Conservation (phyloP, 2,888 invertebrate genomes). For the Aromia moschata region DNA sequence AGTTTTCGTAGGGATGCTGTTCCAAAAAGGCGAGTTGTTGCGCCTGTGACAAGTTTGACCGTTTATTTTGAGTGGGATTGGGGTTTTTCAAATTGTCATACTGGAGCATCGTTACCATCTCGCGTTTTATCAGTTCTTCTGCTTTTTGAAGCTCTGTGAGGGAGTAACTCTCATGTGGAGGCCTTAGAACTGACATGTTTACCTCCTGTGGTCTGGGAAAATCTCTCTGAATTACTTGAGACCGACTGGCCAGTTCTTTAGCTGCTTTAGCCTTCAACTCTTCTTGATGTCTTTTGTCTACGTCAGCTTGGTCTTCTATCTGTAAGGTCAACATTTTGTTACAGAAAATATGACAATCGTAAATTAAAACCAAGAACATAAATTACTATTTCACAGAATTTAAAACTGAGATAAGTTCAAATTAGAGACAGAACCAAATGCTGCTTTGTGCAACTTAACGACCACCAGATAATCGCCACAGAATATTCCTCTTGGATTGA, state of each 20-base stretch:
- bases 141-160: conserved; percentile 91
- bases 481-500: too few relatives aligned
- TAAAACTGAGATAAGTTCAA: too few relatives aligned
- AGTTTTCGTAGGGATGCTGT: conserved; percentile 84
- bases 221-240: conserved; percentile 81
- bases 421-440: too few relatives aligned
- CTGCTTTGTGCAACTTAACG: too few relatives aligned
- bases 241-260: conserved; percentile 78
- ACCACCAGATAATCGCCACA: too few relatives aligned
- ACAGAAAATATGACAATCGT: neutral
- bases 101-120: conserved; percentile 96
- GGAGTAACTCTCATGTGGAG: conserved; percentile 77
- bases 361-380: too few relatives aligned
- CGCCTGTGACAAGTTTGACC: conserved; percentile 69
- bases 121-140: conserved; percentile 94
- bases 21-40: conserved; percentile 86
- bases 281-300: conserved; percentile 75
- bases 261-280: conserved; percentile 77
- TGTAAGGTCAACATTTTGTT: too few relatives aligned
- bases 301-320: conserved; percentile 87
- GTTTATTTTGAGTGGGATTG: conserved; percentile 62
- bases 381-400: too few relatives aligned
- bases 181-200: conserved; percentile 83
- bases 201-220: conserved; percentile 88
- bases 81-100: conserved; percentile 89